Conservation (phyloP, 2,113 vertebrate genomes). For the Rallus limicola region DNA sequence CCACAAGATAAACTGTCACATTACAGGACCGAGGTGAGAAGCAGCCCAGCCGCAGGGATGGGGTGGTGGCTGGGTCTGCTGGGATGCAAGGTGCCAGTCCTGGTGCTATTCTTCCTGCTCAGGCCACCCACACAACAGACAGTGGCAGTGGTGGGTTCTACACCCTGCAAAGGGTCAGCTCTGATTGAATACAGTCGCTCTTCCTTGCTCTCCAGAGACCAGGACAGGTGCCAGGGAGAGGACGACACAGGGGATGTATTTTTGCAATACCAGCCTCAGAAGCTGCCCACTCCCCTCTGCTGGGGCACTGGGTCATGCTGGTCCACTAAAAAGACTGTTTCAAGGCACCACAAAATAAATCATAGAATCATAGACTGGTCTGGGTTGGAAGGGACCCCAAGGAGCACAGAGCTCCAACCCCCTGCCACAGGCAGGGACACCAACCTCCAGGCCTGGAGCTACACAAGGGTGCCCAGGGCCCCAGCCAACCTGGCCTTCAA, state of each 20-base stretch:
- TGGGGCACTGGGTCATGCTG: background rate
- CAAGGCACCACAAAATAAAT: background rate
- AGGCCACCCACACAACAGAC: background rate
- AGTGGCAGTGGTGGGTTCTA: background rate
- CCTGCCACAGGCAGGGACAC: too few relatives aligned
- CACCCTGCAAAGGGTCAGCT: background rate
- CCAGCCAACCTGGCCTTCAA: too few relatives aligned
- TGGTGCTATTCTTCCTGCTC: background rate
- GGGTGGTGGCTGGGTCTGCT: accelerated
- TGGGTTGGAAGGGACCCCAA: too few relatives aligned
- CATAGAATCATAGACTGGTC: too few relatives aligned
- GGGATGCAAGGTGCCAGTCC: background rate
- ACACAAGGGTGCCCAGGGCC: too few relatives aligned
- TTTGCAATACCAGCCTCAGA: background rate
- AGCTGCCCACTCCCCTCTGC: background rate
- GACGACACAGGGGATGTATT: background rate
- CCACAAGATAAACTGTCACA: background rate
- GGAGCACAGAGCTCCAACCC: too few relatives aligned
- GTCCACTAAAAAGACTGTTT: background rate
- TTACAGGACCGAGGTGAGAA: background rate
- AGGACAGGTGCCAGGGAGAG: background rate
- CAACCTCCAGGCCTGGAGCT: too few relatives aligned
- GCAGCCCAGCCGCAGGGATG: background rate
- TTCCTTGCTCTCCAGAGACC: background rate
- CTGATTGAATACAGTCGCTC: background rate